A percentile compares a stretch with the other conserved stretches of the same genome.
Evolutionary conservation across 2,797 vertebrate species (phyloP).

Genomic region (Coilia nasus): DNA sequence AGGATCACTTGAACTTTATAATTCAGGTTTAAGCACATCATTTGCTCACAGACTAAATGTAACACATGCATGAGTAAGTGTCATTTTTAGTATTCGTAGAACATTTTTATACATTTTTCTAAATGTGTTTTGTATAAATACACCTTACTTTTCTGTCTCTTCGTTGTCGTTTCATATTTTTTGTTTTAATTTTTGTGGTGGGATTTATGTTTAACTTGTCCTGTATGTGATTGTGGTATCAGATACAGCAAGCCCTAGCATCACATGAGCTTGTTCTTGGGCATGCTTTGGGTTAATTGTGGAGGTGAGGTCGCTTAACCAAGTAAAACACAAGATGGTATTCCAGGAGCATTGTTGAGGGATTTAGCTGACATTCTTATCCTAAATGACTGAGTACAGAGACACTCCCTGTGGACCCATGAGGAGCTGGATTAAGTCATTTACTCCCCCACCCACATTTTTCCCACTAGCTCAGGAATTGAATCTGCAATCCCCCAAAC

Average conservation of each 20-base stretch:
- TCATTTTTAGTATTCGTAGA: constrained; percentile 33
- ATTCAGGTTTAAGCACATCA: constrained; percentile 16
- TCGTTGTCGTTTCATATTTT: constrained; percentile 27
- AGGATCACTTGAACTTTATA: constrained; percentile 20
- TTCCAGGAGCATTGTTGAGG: too few species aligned
- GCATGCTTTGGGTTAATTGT: not conserved
- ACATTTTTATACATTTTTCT: constrained; percentile 57
- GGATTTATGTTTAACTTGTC: constrained; percentile 35
- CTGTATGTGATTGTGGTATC: constrained; percentile 22
- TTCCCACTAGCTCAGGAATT: too few species aligned
- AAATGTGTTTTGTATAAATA: constrained; percentile 50
- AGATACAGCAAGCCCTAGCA: not conserved
- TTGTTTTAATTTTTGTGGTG: not conserved
- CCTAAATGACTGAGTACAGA: too few species aligned
- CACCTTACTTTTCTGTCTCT: constrained; percentile 49
- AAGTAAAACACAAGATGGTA: not conserved
- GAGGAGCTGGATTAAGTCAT: too few species aligned
- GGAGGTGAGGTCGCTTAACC: not conserved
- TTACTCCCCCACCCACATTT: too few species aligned
- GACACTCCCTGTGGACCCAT: too few species aligned
- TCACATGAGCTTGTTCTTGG: not conserved
- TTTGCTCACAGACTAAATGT: constrained; percentile 2
- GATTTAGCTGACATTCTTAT: too few species aligned
- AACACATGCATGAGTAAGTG: constrained; percentile 34
- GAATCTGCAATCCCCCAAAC: too few species aligned